Evolutionary conservation across 53 echinoderm and acorn worm species (phyloP), one percentile per base, ranked within the genome.

Genomic region (Henricia sp.): DNA sequence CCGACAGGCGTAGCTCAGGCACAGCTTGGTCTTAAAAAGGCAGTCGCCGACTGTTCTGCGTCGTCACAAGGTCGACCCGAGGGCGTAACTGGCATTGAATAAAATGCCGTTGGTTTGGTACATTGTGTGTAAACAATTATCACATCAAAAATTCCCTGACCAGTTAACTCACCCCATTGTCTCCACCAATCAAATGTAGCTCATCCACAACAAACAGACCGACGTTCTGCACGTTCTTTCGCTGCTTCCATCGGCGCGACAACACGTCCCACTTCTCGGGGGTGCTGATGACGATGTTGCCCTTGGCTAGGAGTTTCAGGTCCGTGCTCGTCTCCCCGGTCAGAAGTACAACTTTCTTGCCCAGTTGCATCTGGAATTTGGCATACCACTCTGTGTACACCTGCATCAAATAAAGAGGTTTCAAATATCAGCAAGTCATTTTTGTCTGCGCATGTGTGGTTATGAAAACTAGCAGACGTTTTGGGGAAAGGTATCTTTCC

Each of bases 171-270:
- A 99, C 99, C 89, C 99, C 99, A 67, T 99, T 95, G 38, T 99
- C 99, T 0, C 99, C 97, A 8, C 99, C 99, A 56, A 95, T 95
- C 52, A 99, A 72, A 52, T 99, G 99, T 37, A 99, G 82, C 84
- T 99, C 99, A 52, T 99, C 99, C 46, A 99, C 93, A 38, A 99
- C 66, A 72, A 99, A 99, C 33, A 99, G 91, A 67, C 95, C 86
- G 34, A 99, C 95, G 46, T 95, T 99, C 94, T 99, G 99, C 6
- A 99, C 99, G 48, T 99, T 99, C 89, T 95, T 95, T 62, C 96
- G 87, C 90, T 96, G 96, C 48, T 99, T 99, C 99, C 99, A 99
- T 70, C 99, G 51, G 33, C 95, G 51, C 9, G 99, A 99, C 84
- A 99, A 54, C 77, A 99, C 99, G 36, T 95, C 95, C 95, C 99